Evolutionary conservation across 2,113 vertebrate genomes (phyloP), one percentile per base, ranked within the genome.

Genomic region (Osmerus eperlanus): DNA sequence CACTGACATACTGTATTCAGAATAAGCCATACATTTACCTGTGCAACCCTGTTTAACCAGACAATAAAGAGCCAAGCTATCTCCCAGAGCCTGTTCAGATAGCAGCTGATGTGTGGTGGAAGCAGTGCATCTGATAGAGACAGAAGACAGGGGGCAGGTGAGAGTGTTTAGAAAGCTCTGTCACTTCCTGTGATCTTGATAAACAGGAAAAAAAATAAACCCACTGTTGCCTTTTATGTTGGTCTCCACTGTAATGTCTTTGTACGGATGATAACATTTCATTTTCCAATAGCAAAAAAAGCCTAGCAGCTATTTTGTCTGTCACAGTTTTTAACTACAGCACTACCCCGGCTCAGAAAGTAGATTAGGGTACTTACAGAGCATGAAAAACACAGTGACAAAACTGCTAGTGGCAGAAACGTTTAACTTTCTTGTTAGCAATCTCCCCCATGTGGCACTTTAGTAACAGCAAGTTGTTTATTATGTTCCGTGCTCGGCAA

Each of bases 391-490:
- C 93, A 93, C 92, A 92, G 94, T 89, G 89, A 92, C 94, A 92
- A 94, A 94, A 94, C 91, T 93, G 94, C 93, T 93, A 90, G 91
- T 93, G 94, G 95, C 95, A 94, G 93, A 94, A 94, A 92, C 94
- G 91, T 94, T 98, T 96, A 94, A 94, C 94, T 95, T 95, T 94
- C 93, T 93, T 92, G 92, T 96, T 94, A 93, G 94, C 96, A 95
- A 93, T 93, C 93, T 94, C 94, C 95, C 95, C 95, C 94, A 91
- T 94, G 96, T 95, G 96, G 95, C 94, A 94, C 94, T 95, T 96
- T 96, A 91, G 93, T 96, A 93, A 92, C 92, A 91, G 94, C 92
- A 89, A 94, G 92, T 97, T 98, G 96, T 97, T 99, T 98, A 98
- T 99, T 97, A 97, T 95, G 96, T 96, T 94, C 93, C 76, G 88